Percentiles rank a stretch among this genome's conserved stretches.
phyloP scores from a whole-genome alignment of 2,113 vertebrate genomes.

The Monopterus albus region DNA sequence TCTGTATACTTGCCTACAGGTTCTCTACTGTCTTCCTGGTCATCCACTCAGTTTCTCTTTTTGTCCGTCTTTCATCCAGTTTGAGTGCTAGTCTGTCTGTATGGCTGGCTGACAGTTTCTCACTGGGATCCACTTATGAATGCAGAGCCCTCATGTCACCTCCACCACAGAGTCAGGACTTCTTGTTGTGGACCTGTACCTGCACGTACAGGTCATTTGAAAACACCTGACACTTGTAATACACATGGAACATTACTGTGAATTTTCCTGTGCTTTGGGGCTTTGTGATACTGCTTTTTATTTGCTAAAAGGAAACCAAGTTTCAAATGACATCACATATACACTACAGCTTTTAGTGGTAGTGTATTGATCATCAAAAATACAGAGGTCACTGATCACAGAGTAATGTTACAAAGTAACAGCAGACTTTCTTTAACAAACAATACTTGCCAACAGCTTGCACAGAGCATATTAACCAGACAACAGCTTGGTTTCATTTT shows the following conservation, averaged over 20 bases:
- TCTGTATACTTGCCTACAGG: constrained; percentile 42
- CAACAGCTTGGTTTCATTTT: no score
- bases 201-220: constrained; percentile 1
- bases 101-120: constrained; percentile 26
- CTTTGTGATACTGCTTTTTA: no score
- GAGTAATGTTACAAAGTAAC: no score
- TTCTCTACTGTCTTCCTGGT: constrained; percentile 44
- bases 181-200: not conserved
- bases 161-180: constrained; percentile 13
- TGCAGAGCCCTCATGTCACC: constrained; percentile 39
- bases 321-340: no score
- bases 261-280: not conserved
- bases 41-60: constrained; percentile 24
- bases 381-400: no score
- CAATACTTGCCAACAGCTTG: no score
- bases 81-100: constrained; percentile 26
- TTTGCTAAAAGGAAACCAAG: no score
- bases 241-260: not conserved
- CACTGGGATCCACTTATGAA: constrained; percentile 18
- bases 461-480: no score
- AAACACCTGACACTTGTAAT: not conserved
- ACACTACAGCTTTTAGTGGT: no score
- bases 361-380: no score
- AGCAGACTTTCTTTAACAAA: no score
- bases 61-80: constrained; percentile 40